Evolutionary conservation across 37 sponge, comb jelly and placozoan species (phyloP).

Genomic region (Cladorhizidae sp.): DNA sequence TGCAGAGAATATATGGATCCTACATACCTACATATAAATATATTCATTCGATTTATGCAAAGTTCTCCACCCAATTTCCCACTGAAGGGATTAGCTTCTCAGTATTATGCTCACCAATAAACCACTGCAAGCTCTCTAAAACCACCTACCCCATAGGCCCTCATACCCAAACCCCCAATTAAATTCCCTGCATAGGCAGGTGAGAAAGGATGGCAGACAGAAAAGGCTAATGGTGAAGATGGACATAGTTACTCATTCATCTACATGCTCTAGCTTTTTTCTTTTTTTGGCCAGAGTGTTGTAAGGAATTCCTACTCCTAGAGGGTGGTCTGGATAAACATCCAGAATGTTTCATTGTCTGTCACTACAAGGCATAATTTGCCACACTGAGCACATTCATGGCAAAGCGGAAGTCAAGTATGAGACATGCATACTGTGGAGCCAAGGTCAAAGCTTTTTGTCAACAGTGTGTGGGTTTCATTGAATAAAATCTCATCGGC

Average conservation of each 20-base stretch:
- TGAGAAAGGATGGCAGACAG: too few relatives aligned
- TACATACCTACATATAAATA: too few relatives aligned
- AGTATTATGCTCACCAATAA: too few relatives aligned
- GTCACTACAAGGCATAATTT: neutral
- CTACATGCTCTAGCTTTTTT: conserved; percentile 7
- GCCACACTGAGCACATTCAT: neutral
- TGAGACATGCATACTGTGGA: neutral
- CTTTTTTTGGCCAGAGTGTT: conserved; percentile 42
- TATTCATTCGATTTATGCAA: too few relatives aligned
- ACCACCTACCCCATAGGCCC: too few relatives aligned
- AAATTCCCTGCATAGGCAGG: too few relatives aligned
- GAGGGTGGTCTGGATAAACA: neutral
- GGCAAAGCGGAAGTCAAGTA: neutral
- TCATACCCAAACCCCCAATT: too few relatives aligned
- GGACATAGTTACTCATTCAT: conserved; percentile 17
- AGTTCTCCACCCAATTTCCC: too few relatives aligned
- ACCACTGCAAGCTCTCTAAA: too few relatives aligned
- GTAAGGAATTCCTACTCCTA: neutral
- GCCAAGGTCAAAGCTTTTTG: conserved; percentile 32
- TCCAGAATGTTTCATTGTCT: neutral
- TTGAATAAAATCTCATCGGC: conserved; percentile 10
- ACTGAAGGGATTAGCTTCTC: too few relatives aligned
- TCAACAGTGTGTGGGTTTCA: conserved; percentile 40
- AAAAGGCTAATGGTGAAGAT: too few relatives aligned
- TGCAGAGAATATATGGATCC: too few relatives aligned